Evolutionary conservation across 23 tunicate species (phyloP), one percentile per base, ranked within the genome.

Genomic region (Ascidia mentula): DNA sequence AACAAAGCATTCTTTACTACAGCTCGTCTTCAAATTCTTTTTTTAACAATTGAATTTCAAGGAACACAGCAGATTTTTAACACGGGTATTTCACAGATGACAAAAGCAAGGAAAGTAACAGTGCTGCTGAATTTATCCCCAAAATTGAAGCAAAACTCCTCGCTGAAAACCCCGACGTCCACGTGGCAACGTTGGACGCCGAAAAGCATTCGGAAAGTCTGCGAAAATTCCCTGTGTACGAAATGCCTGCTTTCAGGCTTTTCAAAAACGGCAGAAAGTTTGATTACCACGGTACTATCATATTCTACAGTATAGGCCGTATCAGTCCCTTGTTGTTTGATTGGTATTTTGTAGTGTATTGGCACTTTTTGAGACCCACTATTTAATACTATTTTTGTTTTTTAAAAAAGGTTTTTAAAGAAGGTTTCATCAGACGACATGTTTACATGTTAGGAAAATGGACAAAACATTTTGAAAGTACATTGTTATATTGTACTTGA

Each of bases 211-310:
- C 40, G 36, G 84, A 89, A 73, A 45, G 77, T 2, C 46, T 74
- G 24, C 53, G 33, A 32, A 74, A 76, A 33, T 82, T 79, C 46
- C 87, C 85, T 20, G 79, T 91, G 6, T 38, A 40, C 22, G 81
- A 69, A 45, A 38, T 73, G 18, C 97, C 97, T 32, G 32, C 69
- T 20, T 73, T 91, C 7, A 40, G 85, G 31, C 69, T 91, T 37
- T 91, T 80, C 60, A 91, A 91, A 73, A 85, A 81, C 37, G 97
- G 87, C 72, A 76, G 78, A 42, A 38, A 34, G 22, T 82, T 53
- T 37, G 97, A 85, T 38, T 89, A 85, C 46, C 39, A 33, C 46
- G 95, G 95, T 89, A 73, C 17, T n/a, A n/a, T n/a, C n/a, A n/a
- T n/a, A n/a, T n/a, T n/a, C n/a, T n/a, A n/a, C n/a, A n/a, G n/a